Conservation (phyloP, 2,797 vertebrate species). For the Leptoclinus maculatus region DNA sequence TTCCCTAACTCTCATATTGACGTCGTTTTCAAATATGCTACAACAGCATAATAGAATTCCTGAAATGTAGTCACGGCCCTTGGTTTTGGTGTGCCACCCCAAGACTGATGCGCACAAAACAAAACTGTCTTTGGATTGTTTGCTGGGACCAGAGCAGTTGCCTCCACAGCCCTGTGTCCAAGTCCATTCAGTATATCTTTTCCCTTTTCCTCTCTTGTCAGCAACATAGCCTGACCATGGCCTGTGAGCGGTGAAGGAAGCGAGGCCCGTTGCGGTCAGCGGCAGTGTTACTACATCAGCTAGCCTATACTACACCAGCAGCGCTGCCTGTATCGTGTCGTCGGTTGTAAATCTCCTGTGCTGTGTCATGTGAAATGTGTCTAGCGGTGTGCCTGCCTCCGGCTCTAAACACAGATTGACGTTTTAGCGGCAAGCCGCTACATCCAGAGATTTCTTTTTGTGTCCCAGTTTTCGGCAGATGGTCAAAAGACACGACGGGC, state of each 20-base stretch:
- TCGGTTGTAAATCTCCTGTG: slow-evolving; percentile 79
- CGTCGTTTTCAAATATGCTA: neutral
- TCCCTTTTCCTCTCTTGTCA: slow-evolving; percentile 63
- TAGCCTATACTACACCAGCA: slow-evolving; percentile 47
- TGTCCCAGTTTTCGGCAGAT: slow-evolving; percentile 64
- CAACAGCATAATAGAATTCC: neutral
- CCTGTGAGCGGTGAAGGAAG: slow-evolving; percentile 53
- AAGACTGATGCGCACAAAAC: slow-evolving; percentile 1
- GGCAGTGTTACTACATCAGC: slow-evolving; percentile 66
- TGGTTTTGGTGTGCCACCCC: slow-evolving; percentile 1
- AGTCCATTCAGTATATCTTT: slow-evolving; percentile 51
- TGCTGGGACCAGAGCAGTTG: slow-evolving; percentile 28
- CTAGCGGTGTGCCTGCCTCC: slow-evolving; percentile 71
- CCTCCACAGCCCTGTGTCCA: slow-evolving; percentile 32
- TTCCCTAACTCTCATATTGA: neutral
- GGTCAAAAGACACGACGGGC: slow-evolving; percentile 59
- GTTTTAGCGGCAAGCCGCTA: slow-evolving; percentile 74
- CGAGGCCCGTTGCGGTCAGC: slow-evolving; percentile 68
- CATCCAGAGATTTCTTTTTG: slow-evolving; percentile 76
- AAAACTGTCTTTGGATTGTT: slow-evolving; percentile 27
- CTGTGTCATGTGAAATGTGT: slow-evolving; percentile 81
- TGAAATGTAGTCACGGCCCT: neutral
- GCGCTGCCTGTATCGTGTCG: slow-evolving; percentile 61
- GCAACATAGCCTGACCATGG: slow-evolving; percentile 51
- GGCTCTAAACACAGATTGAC: slow-evolving; percentile 77